Evolutionary conservation across 2,797 vertebrate genomes (phyloP).

Genomic region (Merluccius polli): DNA sequence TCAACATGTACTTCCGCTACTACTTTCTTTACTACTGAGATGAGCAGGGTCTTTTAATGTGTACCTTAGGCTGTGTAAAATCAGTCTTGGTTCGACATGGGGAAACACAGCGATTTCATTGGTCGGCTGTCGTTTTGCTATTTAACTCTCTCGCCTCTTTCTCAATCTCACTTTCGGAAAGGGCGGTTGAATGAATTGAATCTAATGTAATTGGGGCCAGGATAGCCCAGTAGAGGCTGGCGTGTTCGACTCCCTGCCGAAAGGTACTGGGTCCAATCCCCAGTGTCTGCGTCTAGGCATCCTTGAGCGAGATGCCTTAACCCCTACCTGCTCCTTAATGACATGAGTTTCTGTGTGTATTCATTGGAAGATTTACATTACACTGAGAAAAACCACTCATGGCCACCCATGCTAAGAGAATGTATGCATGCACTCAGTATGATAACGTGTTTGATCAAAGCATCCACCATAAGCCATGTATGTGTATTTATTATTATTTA

Average conservation of each 20-base stretch:
- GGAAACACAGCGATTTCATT: neutral
- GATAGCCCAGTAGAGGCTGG: too few species aligned
- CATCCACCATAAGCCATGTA: neutral
- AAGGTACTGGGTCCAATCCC: too few species aligned
- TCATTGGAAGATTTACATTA: too few species aligned
- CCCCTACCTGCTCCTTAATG: too few species aligned
- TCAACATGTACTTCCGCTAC: conserved; percentile 3
- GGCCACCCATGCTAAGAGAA: too few species aligned
- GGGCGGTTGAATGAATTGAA: neutral
- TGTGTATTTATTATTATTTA: neutral
- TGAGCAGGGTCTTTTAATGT: conserved; percentile 19
- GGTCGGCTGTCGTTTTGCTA: neutral
- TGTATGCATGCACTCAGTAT: too few species aligned
- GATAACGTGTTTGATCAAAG: neutral
- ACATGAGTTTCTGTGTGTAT: too few species aligned
- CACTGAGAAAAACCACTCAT: too few species aligned
- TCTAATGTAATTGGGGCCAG: neutral
- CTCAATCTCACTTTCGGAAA: neutral
- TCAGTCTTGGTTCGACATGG: neutral
- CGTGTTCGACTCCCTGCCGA: too few species aligned
- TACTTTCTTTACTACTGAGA: conserved; percentile 12
- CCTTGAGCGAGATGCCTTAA: too few species aligned
- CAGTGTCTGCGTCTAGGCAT: too few species aligned
- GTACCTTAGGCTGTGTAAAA: conserved; percentile 9
- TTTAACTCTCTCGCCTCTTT: neutral